A percentile compares a stretch with the other conserved stretches of the same genome.
Conservation (phyloP, 2,888 invertebrate genomes). For the Fissipunctia ypsillon region DNA sequence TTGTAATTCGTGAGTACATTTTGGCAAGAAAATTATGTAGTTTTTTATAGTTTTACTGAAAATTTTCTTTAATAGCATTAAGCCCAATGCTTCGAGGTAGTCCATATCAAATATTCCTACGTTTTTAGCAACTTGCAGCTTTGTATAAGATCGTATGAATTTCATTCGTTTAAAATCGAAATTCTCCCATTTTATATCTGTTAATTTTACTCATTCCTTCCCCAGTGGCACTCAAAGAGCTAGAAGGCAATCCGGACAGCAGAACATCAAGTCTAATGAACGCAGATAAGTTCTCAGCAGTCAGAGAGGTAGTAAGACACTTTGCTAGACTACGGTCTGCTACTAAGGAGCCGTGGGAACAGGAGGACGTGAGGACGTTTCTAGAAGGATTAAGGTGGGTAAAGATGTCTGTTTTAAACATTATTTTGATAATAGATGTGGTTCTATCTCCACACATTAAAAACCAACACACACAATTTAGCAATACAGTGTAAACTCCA, state of each 20-base stretch:
- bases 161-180: background rate
- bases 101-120: background rate
- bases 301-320: constrained; percentile 83
- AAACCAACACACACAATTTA: too few relatives aligned
- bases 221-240: constrained; percentile 85
- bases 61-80: background rate
- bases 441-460: too few relatives aligned
- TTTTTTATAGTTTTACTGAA: background rate
- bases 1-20: constrained; percentile 81
- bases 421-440: too few relatives aligned
- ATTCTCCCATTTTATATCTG: background rate
- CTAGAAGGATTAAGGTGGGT: constrained; percentile 81
- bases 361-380: constrained; percentile 77
- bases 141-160: background rate
- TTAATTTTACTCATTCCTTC: constrained; percentile 3
- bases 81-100: background rate
- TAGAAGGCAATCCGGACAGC: constrained; percentile 86
- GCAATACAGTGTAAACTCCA: too few relatives aligned
- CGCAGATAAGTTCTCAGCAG: constrained; percentile 84
- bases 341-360: constrained; percentile 76
- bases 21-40: background rate
- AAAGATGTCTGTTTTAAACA: too few relatives aligned
- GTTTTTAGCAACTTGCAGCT: background rate
- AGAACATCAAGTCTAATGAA: constrained; percentile 83
- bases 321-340: constrained; percentile 79